phyloP scores from a whole-genome alignment of 2,113 vertebrate genomes.

The Rhinolophus sinicus region DNA sequence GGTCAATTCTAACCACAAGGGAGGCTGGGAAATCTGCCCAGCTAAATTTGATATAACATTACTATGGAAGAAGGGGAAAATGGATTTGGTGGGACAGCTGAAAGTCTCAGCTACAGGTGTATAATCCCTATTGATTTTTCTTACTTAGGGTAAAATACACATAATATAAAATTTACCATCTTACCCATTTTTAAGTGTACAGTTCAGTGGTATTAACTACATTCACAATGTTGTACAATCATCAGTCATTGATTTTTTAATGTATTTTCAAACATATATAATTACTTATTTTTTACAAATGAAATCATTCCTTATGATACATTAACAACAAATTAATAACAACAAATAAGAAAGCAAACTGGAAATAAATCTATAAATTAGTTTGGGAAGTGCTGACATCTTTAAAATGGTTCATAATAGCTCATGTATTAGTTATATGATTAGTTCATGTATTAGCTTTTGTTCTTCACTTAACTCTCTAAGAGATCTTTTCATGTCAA shows the following conservation, averaged over 20 bases:
- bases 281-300: not conserved
- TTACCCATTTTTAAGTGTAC: not conserved
- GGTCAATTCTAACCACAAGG: not conserved
- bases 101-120: not conserved
- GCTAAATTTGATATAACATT: not conserved
- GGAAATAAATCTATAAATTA: slow-evolving; percentile 5
- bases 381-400: not conserved
- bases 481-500: slow-evolving; percentile 6
- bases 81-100: not conserved
- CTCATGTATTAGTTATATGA: too few species aligned
- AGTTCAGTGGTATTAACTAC: not conserved
- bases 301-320: not conserved
- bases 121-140: not conserved
- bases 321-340: not conserved
- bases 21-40: not conserved
- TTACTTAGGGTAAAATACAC: not conserved
- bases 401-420: not conserved
- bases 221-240: not conserved
- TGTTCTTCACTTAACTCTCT: not conserved
- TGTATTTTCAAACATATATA: not conserved
- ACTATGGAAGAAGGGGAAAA: not conserved
- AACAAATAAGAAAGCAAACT: slow-evolving; percentile 24
- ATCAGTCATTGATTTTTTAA: not conserved
- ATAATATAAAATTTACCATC: not conserved
- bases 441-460: too few species aligned